Evolutionary conservation across 2,888 invertebrate genomes (phyloP), one percentile per base, ranked within the genome.

Genomic region (Theodoxus fluviatilis): DNA sequence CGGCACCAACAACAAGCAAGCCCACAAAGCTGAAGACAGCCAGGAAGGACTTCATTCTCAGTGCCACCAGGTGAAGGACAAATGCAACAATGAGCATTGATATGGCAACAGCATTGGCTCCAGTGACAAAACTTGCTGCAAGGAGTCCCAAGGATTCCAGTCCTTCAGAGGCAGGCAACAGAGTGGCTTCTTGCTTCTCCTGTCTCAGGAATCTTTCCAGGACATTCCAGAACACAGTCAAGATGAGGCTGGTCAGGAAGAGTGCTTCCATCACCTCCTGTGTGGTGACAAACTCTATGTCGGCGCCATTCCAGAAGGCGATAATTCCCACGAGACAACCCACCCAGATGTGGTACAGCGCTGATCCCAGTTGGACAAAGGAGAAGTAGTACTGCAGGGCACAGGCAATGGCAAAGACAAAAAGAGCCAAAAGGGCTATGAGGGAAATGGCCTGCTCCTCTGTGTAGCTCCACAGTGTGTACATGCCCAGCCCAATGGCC

Each of bases 291-390:
- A 79, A 79, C 68, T 80, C 75, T 43, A 79, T 78, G 28, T 78
- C 74, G 12, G 74, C 61, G 18, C 79, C 76, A 57, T 84, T 79
- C 7, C 78, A 77, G 75, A 85, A 85, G 3, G 81, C 77, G 1
- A 86, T 72, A 18, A 86, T 80, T 22, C 85, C 86, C 1, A 85
- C 75, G 22, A 85, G 77, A 70, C 83, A 81, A 3, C 86, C 85
- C 9, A 84, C 75, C 85, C 85, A 86, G 15, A 85, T 75, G 55
- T 84, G 81, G 22, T 80, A 74, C 43, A 86, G 49, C 1, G 80
- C 75, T 35, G 73, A 76, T n/a, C 85, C 85, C 7, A 84, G 67
- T 4, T 74, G 63, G 22, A 79, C 79, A 70, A 76, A 74, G 35
- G 81, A 78, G 72, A 84, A 84, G 73, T 85, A 85, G 71, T 83